These are phyloP conservation scores for Amphiura filiformis DNA, from an alignment of 35 echinoderm and acorn worm species.

Conservation along the genomic window DNA sequence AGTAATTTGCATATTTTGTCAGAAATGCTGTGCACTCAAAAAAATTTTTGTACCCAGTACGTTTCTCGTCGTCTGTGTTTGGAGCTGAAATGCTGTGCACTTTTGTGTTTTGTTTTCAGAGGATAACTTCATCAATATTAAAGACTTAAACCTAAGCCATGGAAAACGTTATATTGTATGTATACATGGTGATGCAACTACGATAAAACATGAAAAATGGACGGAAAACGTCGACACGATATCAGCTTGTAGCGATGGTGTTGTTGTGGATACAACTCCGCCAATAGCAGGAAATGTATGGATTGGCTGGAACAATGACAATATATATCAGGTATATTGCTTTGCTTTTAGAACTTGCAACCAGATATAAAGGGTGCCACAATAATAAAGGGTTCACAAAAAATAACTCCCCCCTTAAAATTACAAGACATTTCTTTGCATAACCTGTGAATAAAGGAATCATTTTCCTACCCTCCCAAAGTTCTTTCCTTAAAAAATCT, in stretches of 20 bases:
- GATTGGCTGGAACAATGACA: slow-evolving; percentile 10
- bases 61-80: too few relatives aligned
- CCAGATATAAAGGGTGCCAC: too few relatives aligned
- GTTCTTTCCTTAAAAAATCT: too few relatives aligned
- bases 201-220: background rate
- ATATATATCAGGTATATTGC: slow-evolving; percentile 39
- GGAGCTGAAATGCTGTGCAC: background rate
- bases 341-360: too few relatives aligned
- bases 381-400: too few relatives aligned
- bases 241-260: slow-evolving; percentile 43
- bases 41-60: background rate
- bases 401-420: too few relatives aligned
- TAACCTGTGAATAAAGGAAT: too few relatives aligned
- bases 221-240: background rate
- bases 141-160: slow-evolving; percentile 3
- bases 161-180: slow-evolving; percentile 29
- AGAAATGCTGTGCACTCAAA: background rate
- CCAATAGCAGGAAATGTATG: slow-evolving; percentile 33
- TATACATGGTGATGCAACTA: slow-evolving; percentile 32
- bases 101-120: background rate
- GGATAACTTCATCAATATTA: slow-evolving; percentile 40
- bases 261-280: slow-evolving; percentile 43
- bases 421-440: too few relatives aligned
- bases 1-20: background rate
- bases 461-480: too few relatives aligned